Evolutionary conservation across 64 coral and sea anemone genomes (phyloP).

Genomic region (Catalaphyllia jardinei): DNA sequence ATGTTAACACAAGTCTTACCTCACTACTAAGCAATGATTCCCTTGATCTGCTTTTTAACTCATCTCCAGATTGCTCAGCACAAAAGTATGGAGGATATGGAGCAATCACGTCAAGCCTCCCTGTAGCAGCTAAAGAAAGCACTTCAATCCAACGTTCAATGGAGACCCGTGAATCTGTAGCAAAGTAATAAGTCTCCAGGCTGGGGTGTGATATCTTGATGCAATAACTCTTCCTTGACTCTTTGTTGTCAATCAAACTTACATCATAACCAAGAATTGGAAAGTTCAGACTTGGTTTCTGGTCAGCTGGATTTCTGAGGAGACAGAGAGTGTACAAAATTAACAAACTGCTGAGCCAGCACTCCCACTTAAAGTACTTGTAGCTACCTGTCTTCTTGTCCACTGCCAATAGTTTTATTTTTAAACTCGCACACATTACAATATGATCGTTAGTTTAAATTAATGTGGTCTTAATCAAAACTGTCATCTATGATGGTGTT

Average conservation of each 20-base stretch:
- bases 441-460: no score
- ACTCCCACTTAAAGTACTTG: no score
- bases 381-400: no score
- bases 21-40: conserved; percentile 80
- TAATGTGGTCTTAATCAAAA: no score
- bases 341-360: not conserved
- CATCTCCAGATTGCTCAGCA: conserved; percentile 52
- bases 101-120: conserved; percentile 73
- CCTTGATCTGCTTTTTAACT: conserved; percentile 51
- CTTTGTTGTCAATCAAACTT: conserved; percentile 81
- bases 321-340: not conserved
- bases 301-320: conserved; percentile 82
- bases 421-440: no score
- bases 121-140: conserved; percentile 88
- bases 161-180: conserved; percentile 83
- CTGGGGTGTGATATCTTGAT: conserved; percentile 83
- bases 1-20: conserved; percentile 3
- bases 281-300: conserved; percentile 68
- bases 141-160: conserved; percentile 98
- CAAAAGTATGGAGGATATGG: conserved; percentile 86
- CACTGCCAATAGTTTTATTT: no score
- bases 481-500: no score
- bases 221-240: conserved; percentile 78
- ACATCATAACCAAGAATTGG: conserved; percentile 81
- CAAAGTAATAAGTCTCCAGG: conserved; percentile 75